Conservation (phyloP, 2,797 vertebrate species). For the Cottoperca gobio region DNA sequence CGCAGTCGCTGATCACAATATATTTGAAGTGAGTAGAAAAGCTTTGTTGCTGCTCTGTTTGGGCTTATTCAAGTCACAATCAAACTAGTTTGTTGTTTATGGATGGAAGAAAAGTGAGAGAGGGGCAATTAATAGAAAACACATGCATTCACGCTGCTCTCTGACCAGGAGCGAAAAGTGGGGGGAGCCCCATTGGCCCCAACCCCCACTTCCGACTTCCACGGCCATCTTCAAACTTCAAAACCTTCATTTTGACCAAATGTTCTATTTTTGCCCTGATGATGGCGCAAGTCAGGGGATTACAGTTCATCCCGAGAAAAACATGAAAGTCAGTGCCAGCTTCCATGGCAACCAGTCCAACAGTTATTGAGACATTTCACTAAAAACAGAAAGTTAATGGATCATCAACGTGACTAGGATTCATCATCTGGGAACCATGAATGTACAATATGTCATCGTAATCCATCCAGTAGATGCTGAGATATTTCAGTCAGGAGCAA, state of each 20-base stretch:
- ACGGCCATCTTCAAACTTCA: too few species aligned
- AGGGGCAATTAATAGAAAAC: constrained; percentile 12
- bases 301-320: neutral
- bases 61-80: constrained; percentile 42
- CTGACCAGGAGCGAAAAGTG: too few species aligned
- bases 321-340: too few species aligned
- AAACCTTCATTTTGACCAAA: too few species aligned
- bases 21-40: constrained; percentile 61
- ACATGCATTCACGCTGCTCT: too few species aligned
- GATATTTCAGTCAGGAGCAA: neutral
- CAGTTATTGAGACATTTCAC: neutral
- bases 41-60: constrained; percentile 37
- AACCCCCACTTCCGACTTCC: too few species aligned
- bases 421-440: neutral
- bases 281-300: neutral
- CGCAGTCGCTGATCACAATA: constrained; percentile 46
- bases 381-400: neutral
- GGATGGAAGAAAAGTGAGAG: constrained; percentile 15
- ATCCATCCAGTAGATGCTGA: neutral
- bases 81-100: constrained; percentile 37
- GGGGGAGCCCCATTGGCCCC: too few species aligned
- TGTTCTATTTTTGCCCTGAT: neutral
- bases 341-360: neutral
- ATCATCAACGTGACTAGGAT: neutral
- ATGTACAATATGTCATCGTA: neutral